Conservation (phyloP, 2,888 invertebrate species). For the Agapostemon virescens region DNA sequence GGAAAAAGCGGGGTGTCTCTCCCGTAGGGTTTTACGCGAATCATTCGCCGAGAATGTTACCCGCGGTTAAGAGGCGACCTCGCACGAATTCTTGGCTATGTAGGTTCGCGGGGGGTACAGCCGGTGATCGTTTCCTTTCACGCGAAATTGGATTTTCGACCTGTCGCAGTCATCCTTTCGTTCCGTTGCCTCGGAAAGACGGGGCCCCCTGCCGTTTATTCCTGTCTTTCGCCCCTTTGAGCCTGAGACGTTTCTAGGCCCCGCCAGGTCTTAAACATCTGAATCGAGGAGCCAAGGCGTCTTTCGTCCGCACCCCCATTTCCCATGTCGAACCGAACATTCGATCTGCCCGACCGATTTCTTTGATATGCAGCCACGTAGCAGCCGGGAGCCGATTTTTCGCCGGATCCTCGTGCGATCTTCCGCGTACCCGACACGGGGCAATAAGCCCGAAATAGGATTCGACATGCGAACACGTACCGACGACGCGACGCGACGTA, state of each 20-base stretch:
- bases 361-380: slow-evolving; percentile 1
- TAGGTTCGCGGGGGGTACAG: slow-evolving; percentile 44
- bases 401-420: neutral
- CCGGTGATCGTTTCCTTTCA: slow-evolving; percentile 55
- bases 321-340: neutral
- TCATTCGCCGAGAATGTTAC: neutral
- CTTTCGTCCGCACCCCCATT: neutral
- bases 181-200: slow-evolving; percentile 27
- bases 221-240: neutral
- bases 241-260: neutral
- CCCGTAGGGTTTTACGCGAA: slow-evolving; percentile 21
- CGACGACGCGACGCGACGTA: neutral
- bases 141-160: slow-evolving; percentile 64
- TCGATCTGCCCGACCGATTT: neutral
- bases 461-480: neutral
- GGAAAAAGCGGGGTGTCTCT: slow-evolving; percentile 1
- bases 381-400: neutral
- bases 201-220: neutral
- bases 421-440: neutral
- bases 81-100: slow-evolving; percentile 54
- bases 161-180: slow-evolving; percentile 52
- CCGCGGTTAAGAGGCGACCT: neutral
- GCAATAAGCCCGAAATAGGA: slow-evolving; percentile 3
- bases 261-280: neutral
- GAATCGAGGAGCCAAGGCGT: neutral